A percentile compares a stretch with the other conserved stretches of the same genome.
These are phyloP conservation scores for Volucella inanis DNA, from an alignment of 2,888 invertebrate species.

Conservation along the genomic window DNA sequence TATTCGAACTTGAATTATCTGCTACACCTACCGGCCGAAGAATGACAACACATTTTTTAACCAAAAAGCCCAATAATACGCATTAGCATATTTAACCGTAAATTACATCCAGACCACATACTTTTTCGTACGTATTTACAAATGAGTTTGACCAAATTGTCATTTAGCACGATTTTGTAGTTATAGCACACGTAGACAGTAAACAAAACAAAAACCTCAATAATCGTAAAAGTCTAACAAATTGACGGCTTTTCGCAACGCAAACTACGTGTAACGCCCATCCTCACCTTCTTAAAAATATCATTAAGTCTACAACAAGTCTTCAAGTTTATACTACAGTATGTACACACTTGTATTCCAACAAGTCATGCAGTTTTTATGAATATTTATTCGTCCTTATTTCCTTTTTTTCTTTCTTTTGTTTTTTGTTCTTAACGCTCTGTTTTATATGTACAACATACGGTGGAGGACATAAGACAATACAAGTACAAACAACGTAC, in stretches of 20 bases:
- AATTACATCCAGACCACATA: too few species aligned
- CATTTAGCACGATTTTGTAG: background rate
- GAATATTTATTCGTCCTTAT: constrained; percentile 51
- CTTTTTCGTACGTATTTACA: too few species aligned
- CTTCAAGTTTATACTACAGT: background rate
- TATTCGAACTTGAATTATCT: background rate
- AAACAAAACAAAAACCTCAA: background rate
- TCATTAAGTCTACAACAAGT: constrained; percentile 11
- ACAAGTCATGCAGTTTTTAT: constrained; percentile 52
- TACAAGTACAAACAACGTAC: constrained; percentile 1
- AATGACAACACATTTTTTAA: too few species aligned
- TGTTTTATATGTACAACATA: background rate
- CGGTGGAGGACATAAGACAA: background rate
- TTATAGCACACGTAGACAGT: background rate
- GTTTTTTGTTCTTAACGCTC: background rate
- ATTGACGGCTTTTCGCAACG: constrained; percentile 23
- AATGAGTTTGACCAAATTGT: background rate
- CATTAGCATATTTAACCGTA: too few species aligned
- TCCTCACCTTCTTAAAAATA: background rate
- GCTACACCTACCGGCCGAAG: too few species aligned
- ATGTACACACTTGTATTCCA: constrained; percentile 5
- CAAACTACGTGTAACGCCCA: background rate
- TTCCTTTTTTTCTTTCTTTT: constrained; percentile 21
- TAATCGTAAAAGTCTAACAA: background rate
- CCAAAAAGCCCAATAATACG: too few species aligned